Conservation (phyloP, 2,888 invertebrate species). For the Dugesia japonica region DNA sequence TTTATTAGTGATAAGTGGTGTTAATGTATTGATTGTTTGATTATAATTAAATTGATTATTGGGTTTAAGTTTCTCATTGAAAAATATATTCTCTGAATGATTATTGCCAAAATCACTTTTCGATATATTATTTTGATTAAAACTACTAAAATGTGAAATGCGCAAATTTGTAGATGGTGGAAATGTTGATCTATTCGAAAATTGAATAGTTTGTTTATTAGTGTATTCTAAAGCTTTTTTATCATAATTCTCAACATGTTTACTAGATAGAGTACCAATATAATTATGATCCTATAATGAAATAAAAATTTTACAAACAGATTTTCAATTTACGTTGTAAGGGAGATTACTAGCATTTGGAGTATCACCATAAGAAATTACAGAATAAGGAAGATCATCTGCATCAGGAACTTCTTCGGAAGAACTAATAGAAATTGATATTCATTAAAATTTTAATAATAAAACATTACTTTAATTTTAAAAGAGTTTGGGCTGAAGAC, state of each 20-base stretch:
- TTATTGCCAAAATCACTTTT: background rate
- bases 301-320: no score
- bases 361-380: background rate
- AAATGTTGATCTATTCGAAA: background rate
- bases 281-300: background rate
- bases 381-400: conserved; percentile 5
- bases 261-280: background rate
- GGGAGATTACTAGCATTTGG: background rate
- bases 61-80: background rate
- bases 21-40: background rate
- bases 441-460: background rate
- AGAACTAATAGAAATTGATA: background rate
- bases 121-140: background rate
- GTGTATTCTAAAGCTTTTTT: background rate
- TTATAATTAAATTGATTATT: background rate
- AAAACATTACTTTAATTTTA: conserved; percentile 11
- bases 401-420: background rate
- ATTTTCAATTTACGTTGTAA: background rate
- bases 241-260: background rate
- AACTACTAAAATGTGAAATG: background rate
- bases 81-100: background rate
- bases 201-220: background rate
- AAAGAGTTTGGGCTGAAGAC: background rate
- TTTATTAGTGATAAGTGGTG: background rate
- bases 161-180: background rate